phyloP scores from a whole-genome alignment of 2,888 invertebrate genomes.

The Stenoptilia bipunctidactyla region DNA sequence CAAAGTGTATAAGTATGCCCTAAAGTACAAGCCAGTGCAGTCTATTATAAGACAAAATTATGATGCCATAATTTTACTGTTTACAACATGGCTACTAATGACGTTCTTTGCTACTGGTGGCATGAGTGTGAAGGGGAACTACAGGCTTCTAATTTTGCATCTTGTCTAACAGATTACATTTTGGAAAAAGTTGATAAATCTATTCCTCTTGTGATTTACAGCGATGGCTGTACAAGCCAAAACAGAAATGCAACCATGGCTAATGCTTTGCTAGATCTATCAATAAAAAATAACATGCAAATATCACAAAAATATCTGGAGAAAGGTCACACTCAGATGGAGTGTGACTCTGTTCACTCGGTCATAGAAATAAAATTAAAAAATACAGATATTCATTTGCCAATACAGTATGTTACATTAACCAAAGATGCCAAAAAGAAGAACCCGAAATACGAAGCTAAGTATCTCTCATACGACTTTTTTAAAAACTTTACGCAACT shows the following conservation, averaged over 20 bases:
- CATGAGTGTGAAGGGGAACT: conserved; percentile 8
- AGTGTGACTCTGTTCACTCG: conserved; percentile 9
- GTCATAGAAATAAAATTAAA: conserved; percentile 8
- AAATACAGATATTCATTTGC: conserved; percentile 2
- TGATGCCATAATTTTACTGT: conserved; percentile 9
- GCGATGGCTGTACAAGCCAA: conserved; percentile 8
- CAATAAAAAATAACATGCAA: conserved; percentile 7
- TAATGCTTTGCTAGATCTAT: conserved; percentile 8
- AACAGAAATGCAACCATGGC: conserved; percentile 10
- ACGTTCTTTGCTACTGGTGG: conserved; percentile 11
- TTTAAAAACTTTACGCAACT: conserved; percentile 1
- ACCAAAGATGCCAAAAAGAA: too few species aligned
- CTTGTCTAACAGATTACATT: conserved; percentile 9
- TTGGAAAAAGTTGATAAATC: conserved; percentile 2
- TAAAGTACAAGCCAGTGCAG: conserved; percentile 7
- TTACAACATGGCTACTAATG: conserved; percentile 8
- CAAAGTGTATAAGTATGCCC: conserved; percentile 13
- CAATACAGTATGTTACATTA: too few species aligned
- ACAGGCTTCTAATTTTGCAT: conserved; percentile 8
- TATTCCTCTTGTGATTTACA: conserved; percentile 3
- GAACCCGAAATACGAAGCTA: too few species aligned
- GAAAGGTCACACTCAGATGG: conserved; percentile 13
- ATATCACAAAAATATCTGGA: conserved; percentile 10
- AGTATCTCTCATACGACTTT: too few species aligned
- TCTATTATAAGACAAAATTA: conserved; percentile 8